Conservation (phyloP, 2,797 vertebrate species). For the Petrocephalus schoutedeni region DNA sequence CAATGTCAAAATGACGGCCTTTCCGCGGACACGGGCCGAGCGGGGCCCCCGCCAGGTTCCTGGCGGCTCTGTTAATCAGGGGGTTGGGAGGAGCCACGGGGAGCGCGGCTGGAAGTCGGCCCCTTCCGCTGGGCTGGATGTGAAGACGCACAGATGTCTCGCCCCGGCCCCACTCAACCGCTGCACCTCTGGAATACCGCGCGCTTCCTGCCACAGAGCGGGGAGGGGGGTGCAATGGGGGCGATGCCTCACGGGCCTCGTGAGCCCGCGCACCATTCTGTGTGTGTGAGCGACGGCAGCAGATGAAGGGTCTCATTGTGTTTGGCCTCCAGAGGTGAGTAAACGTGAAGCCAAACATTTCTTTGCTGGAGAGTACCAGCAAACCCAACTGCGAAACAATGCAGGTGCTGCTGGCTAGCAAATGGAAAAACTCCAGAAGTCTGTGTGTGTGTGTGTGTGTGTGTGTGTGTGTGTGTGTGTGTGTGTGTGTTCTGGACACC, state of each 20-base stretch:
- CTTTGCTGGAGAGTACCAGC: neutral
- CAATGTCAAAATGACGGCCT: constrained; percentile 3
- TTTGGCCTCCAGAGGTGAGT: neutral
- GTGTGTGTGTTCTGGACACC: neutral
- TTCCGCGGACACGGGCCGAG: neutral
- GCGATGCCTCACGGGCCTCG: neutral
- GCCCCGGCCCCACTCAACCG: neutral
- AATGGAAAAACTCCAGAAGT: neutral
- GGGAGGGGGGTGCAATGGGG: neutral
- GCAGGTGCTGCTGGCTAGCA: neutral
- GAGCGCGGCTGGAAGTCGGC: neutral
- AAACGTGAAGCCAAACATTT: neutral
- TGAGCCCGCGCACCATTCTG: neutral
- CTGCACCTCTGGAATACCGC: neutral
- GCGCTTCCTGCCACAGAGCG: neutral
- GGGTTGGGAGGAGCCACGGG: neutral
- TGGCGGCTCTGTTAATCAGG: constrained; percentile 16
- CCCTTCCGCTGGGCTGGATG: neutral
- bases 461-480: neutral
- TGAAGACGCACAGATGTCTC: neutral
- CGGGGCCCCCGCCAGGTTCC: neutral
- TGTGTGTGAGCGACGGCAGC: neutral
- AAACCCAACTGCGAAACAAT: neutral
- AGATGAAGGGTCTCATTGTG: neutral
- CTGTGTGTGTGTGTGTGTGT: neutral